Evolutionary conservation across 2,113 vertebrate genomes (phyloP), one percentile per base, ranked within the genome.

Genomic region (Cephalophus harveyi): DNA sequence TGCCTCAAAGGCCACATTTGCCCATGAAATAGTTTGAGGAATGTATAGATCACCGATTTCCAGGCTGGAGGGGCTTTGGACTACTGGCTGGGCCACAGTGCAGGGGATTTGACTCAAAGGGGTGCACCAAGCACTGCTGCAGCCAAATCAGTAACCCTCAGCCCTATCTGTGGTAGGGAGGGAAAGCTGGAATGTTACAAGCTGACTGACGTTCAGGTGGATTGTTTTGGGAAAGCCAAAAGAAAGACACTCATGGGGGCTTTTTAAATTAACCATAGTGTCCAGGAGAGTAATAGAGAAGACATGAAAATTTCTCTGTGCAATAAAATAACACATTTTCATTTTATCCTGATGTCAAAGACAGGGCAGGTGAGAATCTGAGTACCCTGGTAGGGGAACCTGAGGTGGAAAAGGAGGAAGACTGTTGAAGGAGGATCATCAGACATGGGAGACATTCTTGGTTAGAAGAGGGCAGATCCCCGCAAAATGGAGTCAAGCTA

Each of bases 281-380:
- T 17, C 36, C 17, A 62, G 15, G 17, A 78, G 17, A 91, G 36
- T 82, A 91, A 36, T 16, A 82, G 30, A 78, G 33, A 71, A 54
- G 3, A 9, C 17, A 60, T 55, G 88, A 23, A 33, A 67, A 54
- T 87, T 57, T 78, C 21, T 82, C 4, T 7, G 21, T 12, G 12
- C 60, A 40, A 43, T 93, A 30, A 96, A 62, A 79, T 87, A 83
- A 82, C 3, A 71, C 7, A 95, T 57, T 87, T 89, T 92, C 6
- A 14, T 74, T 52, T 94, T 71, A 52, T 48, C 21, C 36, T 90
- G 36, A 54, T 15, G 23, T 9, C 33, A 84, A 76, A 93, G 50
- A 71, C 17, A 60, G 21, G 2, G 16, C 27, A 91, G 5, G 1
- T 30, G 46, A 71, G 57, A 87, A 87, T 59, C 5, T 76, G 14